A percentile compares a stretch with the other conserved stretches of the same genome.
These are phyloP conservation scores for Falcunculus frontatus DNA, from an alignment of 2,113 vertebrate species.

Conservation along the genomic window DNA sequence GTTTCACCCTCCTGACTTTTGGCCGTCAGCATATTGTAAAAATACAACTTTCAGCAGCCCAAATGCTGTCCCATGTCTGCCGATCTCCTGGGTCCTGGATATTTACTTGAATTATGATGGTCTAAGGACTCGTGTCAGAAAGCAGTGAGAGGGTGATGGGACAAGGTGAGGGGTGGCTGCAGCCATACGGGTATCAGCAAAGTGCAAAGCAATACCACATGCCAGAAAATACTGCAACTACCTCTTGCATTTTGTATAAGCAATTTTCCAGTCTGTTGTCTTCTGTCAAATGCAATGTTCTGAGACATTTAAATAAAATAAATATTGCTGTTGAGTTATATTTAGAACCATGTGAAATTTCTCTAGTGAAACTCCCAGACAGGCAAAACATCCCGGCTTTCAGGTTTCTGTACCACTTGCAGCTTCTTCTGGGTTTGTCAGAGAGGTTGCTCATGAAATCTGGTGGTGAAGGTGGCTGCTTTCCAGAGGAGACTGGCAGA, in stretches of 20 bases:
- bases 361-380: constrained; percentile 33
- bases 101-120: not conserved
- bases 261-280: constrained; percentile 70
- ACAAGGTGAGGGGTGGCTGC: not conserved
- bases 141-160: not conserved
- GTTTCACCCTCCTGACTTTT: not conserved
- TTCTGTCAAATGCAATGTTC: constrained; percentile 68
- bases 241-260: constrained; percentile 64
- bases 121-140: not conserved
- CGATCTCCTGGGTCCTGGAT: not conserved
- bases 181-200: not conserved
- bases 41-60: not conserved
- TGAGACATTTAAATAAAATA: constrained; percentile 69
- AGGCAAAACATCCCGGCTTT: constrained; percentile 29
- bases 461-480: not conserved
- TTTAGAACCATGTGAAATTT: constrained; percentile 50
- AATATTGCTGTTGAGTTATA: constrained; percentile 58
- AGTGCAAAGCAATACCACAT: constrained; percentile 12
- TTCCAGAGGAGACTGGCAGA: not conserved
- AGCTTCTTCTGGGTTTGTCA: not conserved
- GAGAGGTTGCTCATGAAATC: not conserved
- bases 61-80: not conserved
- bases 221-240: constrained; percentile 53
- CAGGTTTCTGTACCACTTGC: not conserved
- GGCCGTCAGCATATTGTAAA: not conserved